Base-by-base conservation (phyloP, 2,113 vertebrate genomes). In the Entomyzon cyanotis region DNA sequence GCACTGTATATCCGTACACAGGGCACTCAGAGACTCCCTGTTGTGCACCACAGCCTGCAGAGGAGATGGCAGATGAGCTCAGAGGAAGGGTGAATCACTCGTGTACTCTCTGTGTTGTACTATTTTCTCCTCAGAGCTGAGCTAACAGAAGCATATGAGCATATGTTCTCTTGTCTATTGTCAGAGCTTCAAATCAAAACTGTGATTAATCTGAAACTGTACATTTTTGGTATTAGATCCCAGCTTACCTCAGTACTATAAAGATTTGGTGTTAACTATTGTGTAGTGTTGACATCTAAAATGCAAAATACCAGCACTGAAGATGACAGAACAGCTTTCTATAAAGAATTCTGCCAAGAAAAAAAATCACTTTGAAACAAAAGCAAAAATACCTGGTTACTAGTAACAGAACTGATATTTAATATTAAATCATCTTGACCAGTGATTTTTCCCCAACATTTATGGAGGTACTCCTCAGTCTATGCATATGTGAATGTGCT, bases 161-260 rank as follows among this genome's bases (percentile, higher is more conserved):
- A 63, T 89, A 90, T 90, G 69, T 89, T 93, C 86, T 63, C 88
- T 65, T 86, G 86, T 71, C 73, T 92, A 77, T 94, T 95, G 56
- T 94, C 87, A 94, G 60, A 84, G 16, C n/a, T 84, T 81, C 71
- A 92, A 53, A 90, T 59, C 91, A 89, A 93, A 94, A 86, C 87
- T 81, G 27, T 78, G 73, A 90, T 86, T 97, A 81, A 87, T 78
- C n/a, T 47, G 83, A 70, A 90, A 86, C 44, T 60, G 76, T 65
- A 88, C 71, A 70, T 90, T 92, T 94, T 74, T 87, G 3, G 24
- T 44, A 55, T 81, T 59, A 96, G 77, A 75, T n/a, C 47, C 49
- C 37, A 81, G 41, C 23, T 87, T 64, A 96, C 64, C 69, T 89
- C 86, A 75, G 42, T 46, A 23, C 59, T 81, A 35, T 76, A 91